Percentiles rank a stretch among this genome's conserved stretches.
Conservation (phyloP, 2,888 invertebrate genomes). For the Argynnis bischoffii region DNA sequence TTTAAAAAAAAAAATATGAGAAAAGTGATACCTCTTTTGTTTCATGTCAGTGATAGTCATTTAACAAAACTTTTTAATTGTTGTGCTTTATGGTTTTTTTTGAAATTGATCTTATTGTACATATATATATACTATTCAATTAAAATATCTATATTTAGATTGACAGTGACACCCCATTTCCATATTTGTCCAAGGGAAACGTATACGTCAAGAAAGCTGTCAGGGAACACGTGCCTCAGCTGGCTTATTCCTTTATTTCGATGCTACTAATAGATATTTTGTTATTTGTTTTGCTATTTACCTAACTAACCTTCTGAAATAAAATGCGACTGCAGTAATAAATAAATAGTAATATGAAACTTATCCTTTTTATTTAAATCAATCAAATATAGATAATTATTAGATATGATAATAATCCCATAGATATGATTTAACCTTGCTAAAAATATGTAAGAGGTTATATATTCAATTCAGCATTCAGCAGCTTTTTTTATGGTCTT, state of each 20-base stretch:
- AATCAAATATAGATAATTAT: too few species aligned
- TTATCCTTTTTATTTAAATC: too few species aligned
- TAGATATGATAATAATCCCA: too few species aligned
- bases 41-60: neutral
- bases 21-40: neutral
- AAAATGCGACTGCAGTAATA: too few species aligned
- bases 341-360: too few species aligned
- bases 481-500: too few species aligned
- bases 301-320: neutral
- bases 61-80: neutral
- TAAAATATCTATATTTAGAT: conserved; percentile 5
- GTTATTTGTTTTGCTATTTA: neutral
- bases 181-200: conserved; percentile 24
- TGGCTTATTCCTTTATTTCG: conserved; percentile 11
- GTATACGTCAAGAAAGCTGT: conserved; percentile 26
- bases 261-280: neutral
- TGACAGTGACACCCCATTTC: conserved; percentile 9
- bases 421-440: too few species aligned
- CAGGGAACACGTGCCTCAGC: conserved; percentile 27
- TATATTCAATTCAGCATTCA: too few species aligned
- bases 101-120: neutral
- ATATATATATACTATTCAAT: neutral
- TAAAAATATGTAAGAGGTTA: too few species aligned
- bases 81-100: neutral
- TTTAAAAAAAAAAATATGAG: neutral